Evolutionary conservation across 1,140 invertebrate genomes (phyloP).

Genomic region (Drosophila seguyi): DNA sequence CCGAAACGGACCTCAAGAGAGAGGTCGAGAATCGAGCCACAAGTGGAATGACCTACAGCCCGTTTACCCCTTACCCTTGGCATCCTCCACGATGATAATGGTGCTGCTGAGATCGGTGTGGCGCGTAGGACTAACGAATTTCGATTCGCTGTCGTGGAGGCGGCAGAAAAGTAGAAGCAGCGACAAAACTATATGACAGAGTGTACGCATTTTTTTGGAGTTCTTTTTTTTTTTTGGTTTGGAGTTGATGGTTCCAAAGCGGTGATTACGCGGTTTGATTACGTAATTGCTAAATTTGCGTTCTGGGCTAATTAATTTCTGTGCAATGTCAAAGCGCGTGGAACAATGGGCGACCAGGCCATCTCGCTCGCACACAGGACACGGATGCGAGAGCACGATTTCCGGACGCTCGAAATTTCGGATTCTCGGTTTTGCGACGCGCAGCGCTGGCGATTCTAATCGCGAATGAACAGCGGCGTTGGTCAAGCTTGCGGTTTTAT

Average conservation of each 20-base stretch:
- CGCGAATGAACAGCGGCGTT: constrained; percentile 70
- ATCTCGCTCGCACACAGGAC: constrained; percentile 51
- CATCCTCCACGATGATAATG: constrained; percentile 84
- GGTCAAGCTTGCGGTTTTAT: constrained; percentile 84
- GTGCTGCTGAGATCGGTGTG: constrained; percentile 77
- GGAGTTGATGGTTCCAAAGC: constrained; percentile 17
- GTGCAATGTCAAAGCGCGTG: constrained; percentile 44
- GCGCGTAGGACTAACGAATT: constrained; percentile 75
- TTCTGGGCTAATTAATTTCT: constrained; percentile 57
- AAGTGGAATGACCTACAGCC: constrained; percentile 59
- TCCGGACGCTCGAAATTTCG: constrained; percentile 35
- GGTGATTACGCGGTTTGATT: constrained; percentile 32
- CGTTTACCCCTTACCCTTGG: constrained; percentile 73
- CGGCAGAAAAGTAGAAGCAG: constrained; percentile 31
- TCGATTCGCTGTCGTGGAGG: constrained; percentile 40
- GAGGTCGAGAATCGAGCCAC: background rate
- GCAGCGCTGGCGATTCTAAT: constrained; percentile 71
- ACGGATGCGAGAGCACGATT: constrained; percentile 42
- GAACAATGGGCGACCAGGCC: constrained; percentile 34
- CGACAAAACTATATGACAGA: background rate
- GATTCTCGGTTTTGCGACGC: constrained; percentile 44
- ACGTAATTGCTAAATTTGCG: constrained; percentile 44
- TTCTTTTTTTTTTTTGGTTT: constrained; percentile 3
- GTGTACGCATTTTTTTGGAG: constrained; percentile 14
- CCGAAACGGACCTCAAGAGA: constrained; percentile 18